phyloP scores from a whole-genome alignment of 2,888 invertebrate species.

The Mesorhabditis spiculigera region DNA sequence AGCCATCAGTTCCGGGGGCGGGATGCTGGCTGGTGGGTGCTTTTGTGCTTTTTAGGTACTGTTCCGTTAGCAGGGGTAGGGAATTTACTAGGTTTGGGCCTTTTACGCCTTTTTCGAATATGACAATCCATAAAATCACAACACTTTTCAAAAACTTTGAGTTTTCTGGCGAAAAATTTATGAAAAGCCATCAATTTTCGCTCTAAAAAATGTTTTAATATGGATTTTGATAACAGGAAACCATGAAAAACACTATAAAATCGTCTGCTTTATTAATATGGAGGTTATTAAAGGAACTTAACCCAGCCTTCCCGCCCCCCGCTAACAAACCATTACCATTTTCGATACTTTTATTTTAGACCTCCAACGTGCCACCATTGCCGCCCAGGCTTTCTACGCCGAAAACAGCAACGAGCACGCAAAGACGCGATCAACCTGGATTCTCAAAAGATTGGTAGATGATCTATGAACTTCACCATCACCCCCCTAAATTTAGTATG shows the following conservation, averaged over 20 bases:
- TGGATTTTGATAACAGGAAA: too few relatives aligned
- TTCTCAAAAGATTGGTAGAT: constrained; percentile 51
- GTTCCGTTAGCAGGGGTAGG: neutral
- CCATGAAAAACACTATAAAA: too few relatives aligned
- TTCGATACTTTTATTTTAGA: constrained; percentile 32
- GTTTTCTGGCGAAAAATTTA: too few relatives aligned
- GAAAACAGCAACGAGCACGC: constrained; percentile 40
- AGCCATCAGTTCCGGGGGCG: constrained; percentile 55
- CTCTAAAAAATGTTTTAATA: too few relatives aligned
- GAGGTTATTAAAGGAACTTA: too few relatives aligned
- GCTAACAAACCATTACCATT: too few relatives aligned
- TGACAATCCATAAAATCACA: constrained; percentile 4
- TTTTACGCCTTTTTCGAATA: neutral
- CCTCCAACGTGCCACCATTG: constrained; percentile 57
- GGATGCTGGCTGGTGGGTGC: constrained; percentile 51
- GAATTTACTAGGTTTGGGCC: too few relatives aligned
- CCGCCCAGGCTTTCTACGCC: constrained; percentile 56
- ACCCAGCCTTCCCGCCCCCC: too few relatives aligned
- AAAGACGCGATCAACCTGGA: constrained; percentile 56
- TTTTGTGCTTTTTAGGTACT: neutral
- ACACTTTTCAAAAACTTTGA: neutral
- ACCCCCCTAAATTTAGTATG: constrained; percentile 60
- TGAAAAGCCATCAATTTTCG: too few relatives aligned
- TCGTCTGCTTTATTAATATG: too few relatives aligned
- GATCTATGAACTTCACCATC: neutral